These are phyloP conservation scores for Molothrus ater DNA, from an alignment of 2,797 vertebrate species.

Conservation along the genomic window DNA sequence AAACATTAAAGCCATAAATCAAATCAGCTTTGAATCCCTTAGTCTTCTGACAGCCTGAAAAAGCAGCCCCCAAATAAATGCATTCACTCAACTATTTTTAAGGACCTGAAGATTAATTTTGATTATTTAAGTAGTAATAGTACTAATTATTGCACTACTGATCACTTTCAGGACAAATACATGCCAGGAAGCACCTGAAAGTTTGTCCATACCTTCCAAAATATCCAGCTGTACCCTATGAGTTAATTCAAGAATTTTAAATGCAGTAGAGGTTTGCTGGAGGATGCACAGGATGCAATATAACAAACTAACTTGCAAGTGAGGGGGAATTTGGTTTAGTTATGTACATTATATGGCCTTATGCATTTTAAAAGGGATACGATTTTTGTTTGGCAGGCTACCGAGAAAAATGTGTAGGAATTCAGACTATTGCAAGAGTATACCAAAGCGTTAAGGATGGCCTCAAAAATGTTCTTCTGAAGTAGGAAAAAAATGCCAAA, in stretches of 20 bases:
- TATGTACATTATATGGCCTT: neutral
- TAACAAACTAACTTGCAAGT: neutral
- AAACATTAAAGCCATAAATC: neutral
- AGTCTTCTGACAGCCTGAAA: neutral
- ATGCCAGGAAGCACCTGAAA: neutral
- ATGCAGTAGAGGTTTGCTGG: neutral
- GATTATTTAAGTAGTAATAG: neutral
- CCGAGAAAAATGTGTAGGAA: neutral
- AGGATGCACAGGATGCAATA: neutral
- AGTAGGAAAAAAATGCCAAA: neutral
- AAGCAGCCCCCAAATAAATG: neutral
- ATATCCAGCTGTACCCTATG: neutral
- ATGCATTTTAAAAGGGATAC: rapidly evolving
- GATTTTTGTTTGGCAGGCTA: neutral
- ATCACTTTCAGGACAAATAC: neutral
- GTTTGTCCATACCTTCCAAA: neutral
- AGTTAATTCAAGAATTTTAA: neutral
- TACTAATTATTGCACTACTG: neutral
- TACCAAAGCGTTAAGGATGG: neutral
- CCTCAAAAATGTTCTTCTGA: neutral
- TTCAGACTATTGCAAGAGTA: neutral
- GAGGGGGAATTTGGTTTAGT: neutral
- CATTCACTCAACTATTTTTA: neutral
- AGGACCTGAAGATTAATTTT: neutral
- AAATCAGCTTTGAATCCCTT: neutral